A percentile compares a stretch with the other conserved stretches of the same genome.
Evolutionary conservation across 2,888 invertebrate genomes (phyloP).

Genomic region (Hemaris fuciformis): DNA sequence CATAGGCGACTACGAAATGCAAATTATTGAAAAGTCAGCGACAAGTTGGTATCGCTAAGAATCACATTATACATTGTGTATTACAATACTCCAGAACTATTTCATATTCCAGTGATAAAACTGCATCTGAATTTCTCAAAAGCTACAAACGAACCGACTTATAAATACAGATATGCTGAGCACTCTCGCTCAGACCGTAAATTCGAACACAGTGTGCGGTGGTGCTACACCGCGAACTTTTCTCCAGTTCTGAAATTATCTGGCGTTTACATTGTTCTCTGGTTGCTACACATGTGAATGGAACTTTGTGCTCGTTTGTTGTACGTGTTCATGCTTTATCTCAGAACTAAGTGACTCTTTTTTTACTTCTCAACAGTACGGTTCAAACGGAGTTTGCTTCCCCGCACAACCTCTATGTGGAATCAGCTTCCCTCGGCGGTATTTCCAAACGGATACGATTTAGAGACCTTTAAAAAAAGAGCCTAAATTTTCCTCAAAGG

Average conservation of each 20-base stretch:
- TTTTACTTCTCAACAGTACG: neutral
- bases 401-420: no score
- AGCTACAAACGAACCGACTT: neutral
- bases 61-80: no score
- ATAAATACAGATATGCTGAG: neutral
- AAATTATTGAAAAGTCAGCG: no score
- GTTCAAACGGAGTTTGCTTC: neutral
- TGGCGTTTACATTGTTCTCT: neutral
- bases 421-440: no score
- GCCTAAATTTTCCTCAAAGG: neutral
- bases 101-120: neutral
- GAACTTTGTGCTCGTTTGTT: neutral
- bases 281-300: conserved; percentile 1
- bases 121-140: neutral
- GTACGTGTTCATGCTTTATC: neutral
- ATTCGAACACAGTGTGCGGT: neutral
- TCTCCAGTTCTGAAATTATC: neutral
- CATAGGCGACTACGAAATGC: no score
- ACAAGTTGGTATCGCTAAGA: no score
- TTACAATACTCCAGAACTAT: no score
- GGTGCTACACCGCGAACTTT: neutral
- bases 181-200: neutral
- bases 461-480: no score
- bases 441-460: no score
- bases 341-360: neutral